Evolutionary conservation across 1,140 invertebrate species (phyloP), one percentile per base, ranked within the genome.

Genomic region (Lordiphosa collinella): DNA sequence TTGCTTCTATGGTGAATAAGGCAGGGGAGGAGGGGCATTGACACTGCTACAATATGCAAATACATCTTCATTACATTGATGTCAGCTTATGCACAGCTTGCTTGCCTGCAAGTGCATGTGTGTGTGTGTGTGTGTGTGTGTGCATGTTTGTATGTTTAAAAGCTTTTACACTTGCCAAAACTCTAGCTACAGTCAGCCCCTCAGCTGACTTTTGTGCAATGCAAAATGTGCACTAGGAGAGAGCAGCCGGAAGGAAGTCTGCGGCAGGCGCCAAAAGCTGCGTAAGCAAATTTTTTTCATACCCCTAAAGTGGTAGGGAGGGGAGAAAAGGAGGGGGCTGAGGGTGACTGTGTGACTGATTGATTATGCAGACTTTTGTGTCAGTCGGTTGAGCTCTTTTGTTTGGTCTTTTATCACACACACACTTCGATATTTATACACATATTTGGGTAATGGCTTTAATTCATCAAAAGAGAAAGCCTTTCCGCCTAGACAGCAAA

Each of bases 31-130:
- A 18, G 14, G 25, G 41, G 53, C 54, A 82, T 75, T 82, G 75
- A 82, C 78, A 84, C 72, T 73, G 79, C 67, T 62, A 82, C 76
- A 82, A 84, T 84, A 82, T 84, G 79, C 78, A 84, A 84, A 84
- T 84, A 84, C 78, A 84, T 84, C 78, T 84, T 84, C 78, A 84
- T 84, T 84, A 84, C 79, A 84, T 85, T 84, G 78, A 84, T 84
- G 79, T 79, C 79, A 84, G 78, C 78, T 78, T 84, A 84, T 65
- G 78, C 64, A 76, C 79, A 78, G 68, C 71, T 68, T 67, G 64
- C 43, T 43, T 56, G 48, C 50, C 9, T 49, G 14, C 14, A 25
- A n/a, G n/a, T 35, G 38, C 0, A 1, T 18, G 10, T 14, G 8
- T 37, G 18, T 48, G 1, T 31, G 11, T 31, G n/a, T n/a, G n/a